phyloP scores from a whole-genome alignment of 1,140 invertebrate genomes.

The Mizuhopecten yessoensis region DNA sequence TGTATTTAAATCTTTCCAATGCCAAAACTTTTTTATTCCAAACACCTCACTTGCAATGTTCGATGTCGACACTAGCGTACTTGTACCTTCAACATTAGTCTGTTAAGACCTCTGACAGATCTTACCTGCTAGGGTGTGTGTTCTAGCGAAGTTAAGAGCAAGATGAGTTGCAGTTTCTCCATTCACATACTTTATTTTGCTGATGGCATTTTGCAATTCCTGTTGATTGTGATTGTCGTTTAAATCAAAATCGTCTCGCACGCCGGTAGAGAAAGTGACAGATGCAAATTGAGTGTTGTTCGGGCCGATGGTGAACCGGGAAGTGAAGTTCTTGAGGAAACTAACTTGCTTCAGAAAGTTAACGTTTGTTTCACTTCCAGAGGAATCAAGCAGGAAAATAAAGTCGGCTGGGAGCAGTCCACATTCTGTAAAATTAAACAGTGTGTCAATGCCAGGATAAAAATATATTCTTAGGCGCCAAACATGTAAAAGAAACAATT shows the following conservation, averaged over 20 bases:
- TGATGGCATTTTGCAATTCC: constrained; percentile 13
- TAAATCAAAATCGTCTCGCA: constrained; percentile 44
- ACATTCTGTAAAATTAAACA: constrained; percentile 49
- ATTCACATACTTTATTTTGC: constrained; percentile 44
- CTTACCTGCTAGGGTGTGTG: constrained; percentile 42
- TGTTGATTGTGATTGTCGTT: constrained; percentile 40
- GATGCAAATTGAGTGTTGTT: constrained; percentile 52
- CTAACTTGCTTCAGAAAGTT: constrained; percentile 43
- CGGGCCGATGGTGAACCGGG: constrained; percentile 43
- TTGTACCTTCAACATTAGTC: too few species aligned
- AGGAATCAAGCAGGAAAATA: constrained; percentile 53
- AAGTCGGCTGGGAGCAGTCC: constrained; percentile 53
- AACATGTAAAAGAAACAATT: too few species aligned
- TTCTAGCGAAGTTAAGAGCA: constrained; percentile 48
- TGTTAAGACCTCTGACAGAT: too few species aligned
- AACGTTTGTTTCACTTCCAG: constrained; percentile 48
- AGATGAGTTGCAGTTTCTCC: constrained; percentile 52
- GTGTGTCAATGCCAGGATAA: not conserved
- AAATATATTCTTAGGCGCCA: too few species aligned
- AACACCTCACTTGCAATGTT: too few species aligned
- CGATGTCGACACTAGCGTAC: too few species aligned
- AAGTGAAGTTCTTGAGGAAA: constrained; percentile 50
- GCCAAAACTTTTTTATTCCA: too few species aligned
- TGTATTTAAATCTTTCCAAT: too few species aligned
- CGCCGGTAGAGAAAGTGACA: constrained; percentile 48